These are phyloP conservation scores for Buphagus erythrorhynchus DNA, from an alignment of 2,797 vertebrate species.

Conservation along the genomic window DNA sequence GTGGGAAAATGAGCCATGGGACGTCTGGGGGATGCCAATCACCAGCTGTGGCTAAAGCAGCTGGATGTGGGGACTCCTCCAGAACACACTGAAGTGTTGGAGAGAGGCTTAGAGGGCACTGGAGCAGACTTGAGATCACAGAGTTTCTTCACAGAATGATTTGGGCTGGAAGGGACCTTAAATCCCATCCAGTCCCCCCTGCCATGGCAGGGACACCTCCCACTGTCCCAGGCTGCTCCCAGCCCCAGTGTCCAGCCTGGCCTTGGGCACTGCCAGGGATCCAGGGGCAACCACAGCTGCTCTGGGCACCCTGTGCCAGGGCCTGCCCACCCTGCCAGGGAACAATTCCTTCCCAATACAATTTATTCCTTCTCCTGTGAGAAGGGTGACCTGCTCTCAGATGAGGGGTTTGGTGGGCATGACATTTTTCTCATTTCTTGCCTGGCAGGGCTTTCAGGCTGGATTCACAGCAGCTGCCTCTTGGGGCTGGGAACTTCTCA, in stretches of 20 bases:
- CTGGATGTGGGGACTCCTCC: background rate
- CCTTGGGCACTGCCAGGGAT: background rate
- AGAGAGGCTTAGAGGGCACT: background rate
- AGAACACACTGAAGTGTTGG: background rate
- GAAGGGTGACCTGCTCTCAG: background rate
- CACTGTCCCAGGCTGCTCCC: background rate
- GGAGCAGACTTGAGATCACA: background rate
- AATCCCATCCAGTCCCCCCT: accelerated
- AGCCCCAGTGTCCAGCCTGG: background rate
- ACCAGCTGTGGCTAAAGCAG: background rate
- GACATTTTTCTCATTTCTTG: background rate
- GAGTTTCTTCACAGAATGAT: background rate
- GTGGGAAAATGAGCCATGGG: background rate
- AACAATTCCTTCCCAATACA: accelerated
- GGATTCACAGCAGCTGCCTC: background rate
- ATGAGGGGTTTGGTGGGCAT: background rate
- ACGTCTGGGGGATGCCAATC: background rate
- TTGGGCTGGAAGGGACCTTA: background rate
- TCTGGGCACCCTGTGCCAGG: background rate
- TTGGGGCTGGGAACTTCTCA: background rate
- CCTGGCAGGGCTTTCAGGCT: background rate
- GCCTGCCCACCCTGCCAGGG: background rate
- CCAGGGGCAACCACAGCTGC: background rate
- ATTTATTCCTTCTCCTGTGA: background rate
- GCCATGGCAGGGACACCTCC: background rate